Percentiles rank a stretch among this genome's conserved stretches.
Evolutionary conservation across 2,797 vertebrate genomes (phyloP).

Genomic region (Gallirallus australis): DNA sequence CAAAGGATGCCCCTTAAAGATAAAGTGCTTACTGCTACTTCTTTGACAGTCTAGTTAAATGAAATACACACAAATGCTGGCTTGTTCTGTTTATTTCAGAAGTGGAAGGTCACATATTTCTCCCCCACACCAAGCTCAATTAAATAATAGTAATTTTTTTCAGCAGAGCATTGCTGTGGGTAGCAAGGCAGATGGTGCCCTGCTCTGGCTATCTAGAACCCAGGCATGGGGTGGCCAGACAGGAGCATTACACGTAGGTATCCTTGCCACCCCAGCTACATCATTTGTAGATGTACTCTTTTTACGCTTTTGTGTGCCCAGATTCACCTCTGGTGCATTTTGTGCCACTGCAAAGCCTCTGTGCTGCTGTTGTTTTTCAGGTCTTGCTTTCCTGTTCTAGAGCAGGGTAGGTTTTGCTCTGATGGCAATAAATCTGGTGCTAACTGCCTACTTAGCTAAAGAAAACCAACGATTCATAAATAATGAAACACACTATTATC

Average conservation of each 20-base stretch:
- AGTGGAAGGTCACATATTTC: not conserved
- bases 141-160: not conserved
- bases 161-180: not conserved
- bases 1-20: not conserved
- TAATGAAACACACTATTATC: not conserved
- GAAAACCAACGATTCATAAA: constrained; percentile 8
- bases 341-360: not conserved
- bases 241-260: fast-evolving
- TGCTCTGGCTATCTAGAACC: not conserved
- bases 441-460: constrained; percentile 1
- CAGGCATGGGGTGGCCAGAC: fast-evolving
- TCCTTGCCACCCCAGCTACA: not conserved
- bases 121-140: not conserved
- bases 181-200: not conserved
- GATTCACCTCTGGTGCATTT: not conserved
- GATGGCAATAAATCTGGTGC: not conserved
- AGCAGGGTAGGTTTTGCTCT: not conserved
- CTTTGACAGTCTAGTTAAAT: not conserved
- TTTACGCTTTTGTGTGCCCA: not conserved
- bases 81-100: not conserved
- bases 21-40: not conserved
- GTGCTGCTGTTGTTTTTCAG: not conserved
- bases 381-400: not conserved
- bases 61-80: not conserved
- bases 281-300: not conserved